Percentiles rank a stretch among this genome's conserved stretches.
These are phyloP conservation scores for Odontomyia ornata DNA, from an alignment of 2,888 invertebrate genomes.

Conservation along the genomic window DNA sequence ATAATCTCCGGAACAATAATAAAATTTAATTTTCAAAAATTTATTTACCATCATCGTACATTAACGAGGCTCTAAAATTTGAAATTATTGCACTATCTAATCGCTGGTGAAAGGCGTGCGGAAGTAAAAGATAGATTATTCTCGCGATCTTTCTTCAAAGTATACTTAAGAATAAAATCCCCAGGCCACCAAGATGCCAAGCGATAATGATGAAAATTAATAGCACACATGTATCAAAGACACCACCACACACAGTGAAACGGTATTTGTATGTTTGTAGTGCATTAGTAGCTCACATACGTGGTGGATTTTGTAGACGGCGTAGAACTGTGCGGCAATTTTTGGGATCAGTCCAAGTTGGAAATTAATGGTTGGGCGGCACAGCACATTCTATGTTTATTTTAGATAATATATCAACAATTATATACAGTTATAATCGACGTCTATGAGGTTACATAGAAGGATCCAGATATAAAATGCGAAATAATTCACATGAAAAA, in stretches of 20 bases:
- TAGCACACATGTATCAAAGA: conserved; percentile 1
- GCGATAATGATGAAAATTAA: conserved; percentile 16
- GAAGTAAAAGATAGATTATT: background rate
- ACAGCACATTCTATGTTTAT: background rate
- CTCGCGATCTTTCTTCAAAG: background rate
- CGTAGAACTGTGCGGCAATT: background rate
- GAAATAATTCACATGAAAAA: too few species aligned
- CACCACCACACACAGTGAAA: background rate
- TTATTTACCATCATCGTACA: too few species aligned
- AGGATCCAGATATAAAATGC: too few species aligned
- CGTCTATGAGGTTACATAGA: background rate
- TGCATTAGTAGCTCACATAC: too few species aligned
- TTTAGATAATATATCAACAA: background rate
- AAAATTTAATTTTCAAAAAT: too few species aligned
- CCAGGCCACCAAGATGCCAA: background rate
- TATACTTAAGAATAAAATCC: background rate
- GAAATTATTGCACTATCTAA: too few species aligned
- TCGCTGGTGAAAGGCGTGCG: background rate
- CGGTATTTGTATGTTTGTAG: too few species aligned
- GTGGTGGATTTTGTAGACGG: background rate
- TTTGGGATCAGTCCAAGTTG: conserved; percentile 18
- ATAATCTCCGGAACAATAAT: too few species aligned
- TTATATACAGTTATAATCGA: background rate
- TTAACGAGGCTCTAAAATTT: too few species aligned
- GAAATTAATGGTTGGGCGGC: conserved; percentile 30